phyloP scores from a whole-genome alignment of 2,888 invertebrate species.

The Bibio marci region DNA sequence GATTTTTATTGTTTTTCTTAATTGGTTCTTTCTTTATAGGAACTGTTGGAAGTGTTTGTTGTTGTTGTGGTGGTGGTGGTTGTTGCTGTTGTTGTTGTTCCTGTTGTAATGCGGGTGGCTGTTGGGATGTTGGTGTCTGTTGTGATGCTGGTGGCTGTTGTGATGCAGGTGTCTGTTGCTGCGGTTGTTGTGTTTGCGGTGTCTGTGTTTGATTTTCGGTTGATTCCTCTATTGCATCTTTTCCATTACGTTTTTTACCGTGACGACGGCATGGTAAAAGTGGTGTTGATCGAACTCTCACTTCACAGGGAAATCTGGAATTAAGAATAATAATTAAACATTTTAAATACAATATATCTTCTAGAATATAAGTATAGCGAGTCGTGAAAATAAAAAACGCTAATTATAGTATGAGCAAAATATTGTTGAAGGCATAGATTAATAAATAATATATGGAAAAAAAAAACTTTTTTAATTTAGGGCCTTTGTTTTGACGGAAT shows the following conservation, averaged over 20 bases:
- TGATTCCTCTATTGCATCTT: slow-evolving; percentile 33
- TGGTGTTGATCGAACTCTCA: slow-evolving; percentile 69
- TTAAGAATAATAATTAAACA: slow-evolving; percentile 10
- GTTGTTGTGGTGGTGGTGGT: too few species aligned
- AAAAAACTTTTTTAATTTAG: too few species aligned
- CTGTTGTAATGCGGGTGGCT: neutral
- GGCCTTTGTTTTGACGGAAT: too few species aligned
- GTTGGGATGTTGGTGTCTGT: neutral
- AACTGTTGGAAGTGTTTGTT: neutral
- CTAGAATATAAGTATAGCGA: too few species aligned
- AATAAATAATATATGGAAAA: too few species aligned
- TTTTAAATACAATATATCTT: too few species aligned
- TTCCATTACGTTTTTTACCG: slow-evolving; percentile 62
- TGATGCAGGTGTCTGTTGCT: neutral
- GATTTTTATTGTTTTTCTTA: slow-evolving; percentile 7
- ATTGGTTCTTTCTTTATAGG: slow-evolving; percentile 11
- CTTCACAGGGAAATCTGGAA: slow-evolving; percentile 69
- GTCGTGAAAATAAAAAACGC: too few species aligned
- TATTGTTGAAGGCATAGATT: too few species aligned
- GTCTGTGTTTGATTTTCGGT: slow-evolving; percentile 8
- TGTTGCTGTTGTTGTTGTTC: neutral
- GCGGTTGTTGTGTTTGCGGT: too few species aligned
- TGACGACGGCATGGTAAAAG: slow-evolving; percentile 65
- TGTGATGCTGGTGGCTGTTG: too few species aligned
- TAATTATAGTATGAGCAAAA: too few species aligned